A percentile compares a stretch with the other conserved stretches of the same genome.
Conservation (phyloP, 2,888 invertebrate genomes). For the Unio pictorum region DNA sequence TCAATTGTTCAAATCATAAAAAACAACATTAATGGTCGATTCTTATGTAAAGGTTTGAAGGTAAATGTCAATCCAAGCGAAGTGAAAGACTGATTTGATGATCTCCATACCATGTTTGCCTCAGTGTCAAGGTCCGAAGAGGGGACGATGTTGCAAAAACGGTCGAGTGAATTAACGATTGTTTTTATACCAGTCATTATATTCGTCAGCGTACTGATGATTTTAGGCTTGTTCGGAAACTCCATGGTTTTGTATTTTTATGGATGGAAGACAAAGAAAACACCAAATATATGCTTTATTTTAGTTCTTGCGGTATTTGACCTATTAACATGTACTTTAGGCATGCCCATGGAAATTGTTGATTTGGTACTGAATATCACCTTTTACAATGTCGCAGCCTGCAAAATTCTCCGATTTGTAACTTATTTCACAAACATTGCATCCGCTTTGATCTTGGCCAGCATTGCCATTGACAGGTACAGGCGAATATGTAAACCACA, state of each 20-base stretch:
- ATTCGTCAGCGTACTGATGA: constrained; percentile 39
- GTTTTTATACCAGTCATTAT: constrained; percentile 38
- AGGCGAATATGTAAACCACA: constrained; percentile 50
- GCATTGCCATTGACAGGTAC: constrained; percentile 52
- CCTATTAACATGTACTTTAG: constrained; percentile 41
- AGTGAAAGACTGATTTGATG: no score
- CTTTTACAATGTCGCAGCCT: constrained; percentile 39
- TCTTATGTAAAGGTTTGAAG: no score
- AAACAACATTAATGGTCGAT: no score
- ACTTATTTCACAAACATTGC: constrained; percentile 40
- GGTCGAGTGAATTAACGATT: no score
- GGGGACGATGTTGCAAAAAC: no score
- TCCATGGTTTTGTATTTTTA: constrained; percentile 43
- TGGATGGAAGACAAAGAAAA: constrained; percentile 41
- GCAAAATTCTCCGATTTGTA: constrained; percentile 44
- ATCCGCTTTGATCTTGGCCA: constrained; percentile 45
- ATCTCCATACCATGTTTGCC: no score
- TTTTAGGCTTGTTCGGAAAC: constrained; percentile 50
- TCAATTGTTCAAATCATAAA: no score
- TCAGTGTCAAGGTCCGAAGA: no score
- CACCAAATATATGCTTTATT: constrained; percentile 48
- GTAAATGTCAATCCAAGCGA: no score
- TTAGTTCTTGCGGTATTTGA: constrained; percentile 48
- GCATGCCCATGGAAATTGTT: constrained; percentile 51
- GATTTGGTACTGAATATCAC: constrained; percentile 46